Evolutionary conservation across 1,140 invertebrate species (phyloP).

Genomic region (Pseudomyrmex gracilis): DNA sequence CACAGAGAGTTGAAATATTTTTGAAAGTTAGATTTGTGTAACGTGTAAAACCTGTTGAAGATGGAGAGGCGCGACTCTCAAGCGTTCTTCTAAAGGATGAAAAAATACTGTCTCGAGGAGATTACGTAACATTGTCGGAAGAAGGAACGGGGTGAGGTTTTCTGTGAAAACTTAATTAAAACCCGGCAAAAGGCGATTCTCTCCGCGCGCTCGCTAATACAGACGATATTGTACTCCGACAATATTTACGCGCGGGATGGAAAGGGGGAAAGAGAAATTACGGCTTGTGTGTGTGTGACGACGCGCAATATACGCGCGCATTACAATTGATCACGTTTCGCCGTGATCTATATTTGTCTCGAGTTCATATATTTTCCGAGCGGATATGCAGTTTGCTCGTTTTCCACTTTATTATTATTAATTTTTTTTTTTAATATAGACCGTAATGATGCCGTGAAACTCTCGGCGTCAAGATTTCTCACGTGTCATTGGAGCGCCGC

Average conservation of each 20-base stretch:
- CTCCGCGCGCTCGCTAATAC: slow-evolving; percentile 3
- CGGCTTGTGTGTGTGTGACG: slow-evolving; percentile 27
- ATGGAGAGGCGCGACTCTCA: not conserved
- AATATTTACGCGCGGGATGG: no score
- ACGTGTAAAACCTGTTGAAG: not conserved
- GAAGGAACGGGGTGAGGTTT: not conserved
- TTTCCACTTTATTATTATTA: slow-evolving; percentile 4
- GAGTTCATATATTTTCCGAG: slow-evolving; percentile 42
- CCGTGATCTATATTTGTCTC: slow-evolving; percentile 49
- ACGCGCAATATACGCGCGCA: slow-evolving; percentile 24
- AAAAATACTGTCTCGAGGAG: not conserved
- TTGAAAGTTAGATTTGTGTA: not conserved
- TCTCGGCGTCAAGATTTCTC: slow-evolving; percentile 62
- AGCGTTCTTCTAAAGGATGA: no score
- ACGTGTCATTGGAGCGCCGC: slow-evolving; percentile 60
- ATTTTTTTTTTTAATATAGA: slow-evolving; percentile 35
- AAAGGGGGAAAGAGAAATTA: not conserved
- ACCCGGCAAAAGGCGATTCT: not conserved
- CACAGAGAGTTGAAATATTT: no score
- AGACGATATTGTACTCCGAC: slow-evolving; percentile 22
- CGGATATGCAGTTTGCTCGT: slow-evolving; percentile 34
- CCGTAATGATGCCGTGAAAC: slow-evolving; percentile 44
- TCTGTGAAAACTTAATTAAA: slow-evolving; percentile 28
- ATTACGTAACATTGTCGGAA: not conserved
- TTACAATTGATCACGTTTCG: slow-evolving; percentile 41